Conservation (phyloP, 2,113 vertebrate genomes). For the Girardinichthys multiradiatus region DNA sequence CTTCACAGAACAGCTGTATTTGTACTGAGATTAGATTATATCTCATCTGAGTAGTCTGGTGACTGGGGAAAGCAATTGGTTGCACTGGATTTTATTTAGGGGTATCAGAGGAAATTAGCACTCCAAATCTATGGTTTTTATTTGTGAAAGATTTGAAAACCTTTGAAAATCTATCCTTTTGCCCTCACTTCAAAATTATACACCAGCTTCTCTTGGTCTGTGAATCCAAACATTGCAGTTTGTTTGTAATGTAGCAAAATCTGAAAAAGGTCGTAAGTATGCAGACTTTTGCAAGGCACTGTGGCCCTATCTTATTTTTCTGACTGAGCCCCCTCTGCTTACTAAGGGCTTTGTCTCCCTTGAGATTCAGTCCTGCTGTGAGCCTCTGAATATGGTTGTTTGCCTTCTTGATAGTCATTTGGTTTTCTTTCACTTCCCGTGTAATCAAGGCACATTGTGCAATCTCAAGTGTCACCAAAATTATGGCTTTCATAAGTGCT, state of each 20-base stretch:
- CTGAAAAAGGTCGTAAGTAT: background rate
- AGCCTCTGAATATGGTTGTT: constrained; percentile 29
- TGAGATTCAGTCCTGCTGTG: constrained; percentile 27
- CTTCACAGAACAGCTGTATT: background rate
- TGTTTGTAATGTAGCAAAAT: background rate
- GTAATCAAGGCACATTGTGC: constrained; percentile 55
- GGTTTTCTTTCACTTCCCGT: constrained; percentile 44
- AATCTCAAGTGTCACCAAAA: constrained; percentile 35
- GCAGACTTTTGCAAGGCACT: background rate
- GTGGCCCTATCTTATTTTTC: background rate
- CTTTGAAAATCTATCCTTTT: background rate
- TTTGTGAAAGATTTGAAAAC: background rate
- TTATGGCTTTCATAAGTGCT: constrained; percentile 30
- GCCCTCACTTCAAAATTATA: background rate
- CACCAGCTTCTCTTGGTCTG: background rate
- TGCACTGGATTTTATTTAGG: background rate
- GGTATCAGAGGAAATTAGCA: background rate
- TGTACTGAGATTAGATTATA: background rate
- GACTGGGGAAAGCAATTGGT: background rate
- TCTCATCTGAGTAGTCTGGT: no score
- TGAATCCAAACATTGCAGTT: background rate
- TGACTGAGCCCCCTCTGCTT: constrained; percentile 12
- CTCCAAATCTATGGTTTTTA: background rate
- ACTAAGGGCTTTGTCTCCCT: constrained; percentile 5
- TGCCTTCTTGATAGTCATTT: constrained; percentile 34